Base-by-base conservation (phyloP, 2,888 invertebrate genomes). In the Neoitamus cyanurus region DNA sequence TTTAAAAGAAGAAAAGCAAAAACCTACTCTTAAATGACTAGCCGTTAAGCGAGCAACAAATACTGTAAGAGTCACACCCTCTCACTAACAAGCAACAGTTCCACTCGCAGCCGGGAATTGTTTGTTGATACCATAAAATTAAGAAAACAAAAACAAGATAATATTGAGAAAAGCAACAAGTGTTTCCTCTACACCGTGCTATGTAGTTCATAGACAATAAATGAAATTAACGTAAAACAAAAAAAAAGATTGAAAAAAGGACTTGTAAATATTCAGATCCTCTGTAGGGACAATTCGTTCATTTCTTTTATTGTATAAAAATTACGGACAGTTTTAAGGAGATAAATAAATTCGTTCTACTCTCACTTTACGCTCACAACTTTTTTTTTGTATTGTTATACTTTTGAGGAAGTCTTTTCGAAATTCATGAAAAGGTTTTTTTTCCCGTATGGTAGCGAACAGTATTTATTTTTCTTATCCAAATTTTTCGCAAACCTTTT, bases 151-250 rank as follows among this genome's bases (percentile, higher is more conserved):
- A 78, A 48, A 58, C 9, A 58, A 15, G 58, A 58, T 9, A 58
- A 58, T 58, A 31, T 58, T 80, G 25, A 58, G 15, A 48, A 15
- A 48, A 48, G 58, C 58, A 58, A 58, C 58, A 58, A 58, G 58
- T 58, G 68, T 69, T 82, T 82, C 82, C 68, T 69, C 69, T 69
- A 68, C 69, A 82, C 68, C 58, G 46, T 78, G 78, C 78, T 78
- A 69, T 69, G 82, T 82, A 82, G 82, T 82, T 58, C 36, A 69
- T 82, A 69, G 82, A 82, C 82, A 82, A 82, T 82, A 82, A 82
- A 80, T 80, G 25, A 58, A 37, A 82, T 20, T 69, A 82, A 37
- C 36, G 20, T 46, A 78, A 15, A 77, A 25, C 6, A 82, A n/a
- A 28, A 78, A 48, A 80, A 31, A 11, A 11, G 1, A 20, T 1